These are phyloP conservation scores for Cryptotis parvus DNA, from an alignment of 2,113 vertebrate species.

Conservation along the genomic window DNA sequence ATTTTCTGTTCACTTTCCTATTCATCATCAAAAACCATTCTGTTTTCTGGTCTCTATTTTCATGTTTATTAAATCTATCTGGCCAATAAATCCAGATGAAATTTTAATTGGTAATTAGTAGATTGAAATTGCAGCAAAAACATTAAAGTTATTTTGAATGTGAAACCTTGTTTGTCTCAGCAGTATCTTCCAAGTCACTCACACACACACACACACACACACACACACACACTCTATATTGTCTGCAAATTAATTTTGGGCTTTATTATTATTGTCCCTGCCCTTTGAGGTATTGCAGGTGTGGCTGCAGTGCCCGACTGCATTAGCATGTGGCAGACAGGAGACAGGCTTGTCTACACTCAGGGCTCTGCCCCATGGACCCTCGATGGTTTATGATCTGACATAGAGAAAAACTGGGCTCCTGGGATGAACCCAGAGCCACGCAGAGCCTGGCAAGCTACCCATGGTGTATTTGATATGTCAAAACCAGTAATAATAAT, in stretches of 20 bases:
- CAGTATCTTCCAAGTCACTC: not conserved
- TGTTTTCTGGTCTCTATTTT: not conserved
- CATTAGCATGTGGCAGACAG: no score
- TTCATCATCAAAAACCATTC: not conserved
- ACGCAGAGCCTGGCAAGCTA: no score
- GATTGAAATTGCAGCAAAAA: not conserved
- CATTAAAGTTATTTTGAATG: constrained; percentile 12
- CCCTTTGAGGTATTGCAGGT: no score
- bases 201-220: no score
- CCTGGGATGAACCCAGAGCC: no score
- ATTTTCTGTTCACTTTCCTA: not conserved
- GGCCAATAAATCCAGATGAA: not conserved
- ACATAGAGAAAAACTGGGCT: no score
- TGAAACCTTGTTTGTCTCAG: not conserved
- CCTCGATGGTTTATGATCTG: no score
- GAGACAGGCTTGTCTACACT: no score
- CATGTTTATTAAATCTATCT: not conserved
- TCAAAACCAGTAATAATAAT: no score
- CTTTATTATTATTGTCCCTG: not conserved
- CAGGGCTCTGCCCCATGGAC: no score
- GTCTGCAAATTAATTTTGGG: not conserved
- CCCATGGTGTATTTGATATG: no score
- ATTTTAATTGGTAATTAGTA: not conserved
- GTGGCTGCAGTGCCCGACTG: no score
- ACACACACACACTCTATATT: not conserved